These are phyloP conservation scores for Rotaria magnacalcarata DNA, from an alignment of 2,888 invertebrate species.

Conservation along the genomic window DNA sequence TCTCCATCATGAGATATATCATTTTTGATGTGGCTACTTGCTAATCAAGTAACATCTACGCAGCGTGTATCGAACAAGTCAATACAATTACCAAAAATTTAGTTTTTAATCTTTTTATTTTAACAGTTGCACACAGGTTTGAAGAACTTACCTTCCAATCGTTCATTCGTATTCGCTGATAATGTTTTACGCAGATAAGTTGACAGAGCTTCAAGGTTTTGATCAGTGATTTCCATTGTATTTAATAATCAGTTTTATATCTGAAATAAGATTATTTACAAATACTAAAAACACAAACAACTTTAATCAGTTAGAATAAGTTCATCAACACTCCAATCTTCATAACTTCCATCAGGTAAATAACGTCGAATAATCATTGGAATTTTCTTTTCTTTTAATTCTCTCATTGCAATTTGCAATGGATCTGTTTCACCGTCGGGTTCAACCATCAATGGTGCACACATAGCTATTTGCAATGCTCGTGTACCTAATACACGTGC, in stretches of 20 bases:
- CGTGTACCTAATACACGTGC: conserved; percentile 87
- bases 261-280: too few relatives aligned
- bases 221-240: conserved; percentile 46
- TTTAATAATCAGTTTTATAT: not conserved
- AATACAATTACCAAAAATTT: too few relatives aligned
- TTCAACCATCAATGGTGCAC: conserved; percentile 99
- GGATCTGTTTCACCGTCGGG: conserved; percentile 98
- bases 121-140: too few relatives aligned
- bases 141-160: conserved; percentile 69
- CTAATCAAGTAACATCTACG: too few relatives aligned
- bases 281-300: not conserved
- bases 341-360: conserved; percentile 93
- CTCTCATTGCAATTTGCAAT: conserved; percentile 96
- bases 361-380: conserved; percentile 92
- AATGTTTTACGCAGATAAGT: conserved; percentile 81
- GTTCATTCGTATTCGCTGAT: conserved; percentile 73
- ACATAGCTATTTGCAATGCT: conserved; percentile 98
- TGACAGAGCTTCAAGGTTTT: conserved; percentile 68
- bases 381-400: conserved; percentile 78
- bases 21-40: too few relatives aligned
- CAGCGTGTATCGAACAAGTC: too few relatives aligned
- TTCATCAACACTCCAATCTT: conserved; percentile 99
- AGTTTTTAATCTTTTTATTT: too few relatives aligned
- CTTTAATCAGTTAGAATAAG: conserved; percentile 68
- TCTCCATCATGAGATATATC: too few relatives aligned